Evolutionary conservation across 2,888 invertebrate genomes (phyloP), one percentile per base, ranked within the genome.

Genomic region (Axea sp.): DNA sequence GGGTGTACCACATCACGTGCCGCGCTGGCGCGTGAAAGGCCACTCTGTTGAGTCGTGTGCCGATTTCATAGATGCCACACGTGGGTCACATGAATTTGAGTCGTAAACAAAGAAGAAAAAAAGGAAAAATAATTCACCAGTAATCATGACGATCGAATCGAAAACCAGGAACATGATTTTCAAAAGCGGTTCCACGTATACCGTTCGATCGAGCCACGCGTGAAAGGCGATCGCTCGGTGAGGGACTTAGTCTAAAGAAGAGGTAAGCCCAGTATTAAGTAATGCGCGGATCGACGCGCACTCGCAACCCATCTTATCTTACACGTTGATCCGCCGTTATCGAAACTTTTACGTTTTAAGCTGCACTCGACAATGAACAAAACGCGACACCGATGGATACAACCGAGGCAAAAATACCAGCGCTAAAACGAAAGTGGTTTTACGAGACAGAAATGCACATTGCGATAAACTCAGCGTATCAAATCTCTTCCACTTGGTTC

Each of bases 341-440:
- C 69, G 37, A 35, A 60, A 60, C 51, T 69, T 22, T 37, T 47
- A 35, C 12, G 43, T 45, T 69, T 69, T 60, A 69, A 69, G 68
- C 53, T 43, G 26, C 51, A 19, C 59, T 51, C 31, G 59, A 39
- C 59, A 69, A 33, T 35, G 49, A 39, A 65, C 47, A 35, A 62
- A 62, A 47, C 8, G 14, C 15, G 45, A 45, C 28, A 5, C 43
- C 43, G 26, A 45, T 15, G 43, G 26, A 45, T 41, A 26, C 15
- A 8, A 8, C 4, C 24, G 24, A 24, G 26, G 24, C 41, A 41
- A 33, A 33, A 33, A 31, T 49, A 49, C 12, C 22, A 33, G 60
- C 28, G 35, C 12, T 33, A 28, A 22, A 51, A 69, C 43, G 43
- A 51, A 60, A 60, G 62, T 62, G 45, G 53, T 47, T 69, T 62